Evolutionary conservation across 2,113 vertebrate species (phyloP).

Genomic region (Archocentrus centrarchus): DNA sequence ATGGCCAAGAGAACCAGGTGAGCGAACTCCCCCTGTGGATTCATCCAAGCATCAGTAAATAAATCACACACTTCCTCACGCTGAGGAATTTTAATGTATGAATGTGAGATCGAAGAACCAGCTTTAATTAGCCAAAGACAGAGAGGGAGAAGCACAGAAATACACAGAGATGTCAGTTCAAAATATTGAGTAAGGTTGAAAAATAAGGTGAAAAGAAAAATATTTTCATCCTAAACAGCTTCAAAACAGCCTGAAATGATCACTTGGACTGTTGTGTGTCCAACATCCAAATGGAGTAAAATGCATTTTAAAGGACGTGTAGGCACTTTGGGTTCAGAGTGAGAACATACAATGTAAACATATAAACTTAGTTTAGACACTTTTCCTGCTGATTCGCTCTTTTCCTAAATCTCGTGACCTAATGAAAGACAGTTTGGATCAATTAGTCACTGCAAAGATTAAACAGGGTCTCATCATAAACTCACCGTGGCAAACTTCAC

Average conservation of each 20-base stretch:
- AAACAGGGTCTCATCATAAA: neutral
- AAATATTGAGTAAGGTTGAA: no score
- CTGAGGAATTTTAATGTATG: neutral
- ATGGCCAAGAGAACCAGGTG: slow-evolving; percentile 91
- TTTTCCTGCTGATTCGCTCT: no score
- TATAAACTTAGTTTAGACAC: no score
- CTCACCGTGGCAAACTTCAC: slow-evolving; percentile 94
- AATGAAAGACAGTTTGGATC: neutral
- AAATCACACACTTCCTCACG: neutral
- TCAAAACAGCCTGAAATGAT: neutral
- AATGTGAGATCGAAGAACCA: neutral
- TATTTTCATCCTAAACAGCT: neutral
- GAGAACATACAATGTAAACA: no score
- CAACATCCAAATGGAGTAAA: no score
- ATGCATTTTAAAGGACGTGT: no score
- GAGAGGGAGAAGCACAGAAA: no score
- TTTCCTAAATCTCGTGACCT: neutral
- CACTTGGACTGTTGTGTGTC: no score
- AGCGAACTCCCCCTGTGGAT: slow-evolving; percentile 91
- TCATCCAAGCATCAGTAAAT: neutral
- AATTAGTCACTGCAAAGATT: neutral
- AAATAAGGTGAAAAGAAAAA: no score
- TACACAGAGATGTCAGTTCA: no score
- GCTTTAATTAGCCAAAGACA: neutral
- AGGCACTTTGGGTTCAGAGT: no score